Evolutionary conservation across 2,888 invertebrate genomes (phyloP).

Genomic region (Drosophila merina): DNA sequence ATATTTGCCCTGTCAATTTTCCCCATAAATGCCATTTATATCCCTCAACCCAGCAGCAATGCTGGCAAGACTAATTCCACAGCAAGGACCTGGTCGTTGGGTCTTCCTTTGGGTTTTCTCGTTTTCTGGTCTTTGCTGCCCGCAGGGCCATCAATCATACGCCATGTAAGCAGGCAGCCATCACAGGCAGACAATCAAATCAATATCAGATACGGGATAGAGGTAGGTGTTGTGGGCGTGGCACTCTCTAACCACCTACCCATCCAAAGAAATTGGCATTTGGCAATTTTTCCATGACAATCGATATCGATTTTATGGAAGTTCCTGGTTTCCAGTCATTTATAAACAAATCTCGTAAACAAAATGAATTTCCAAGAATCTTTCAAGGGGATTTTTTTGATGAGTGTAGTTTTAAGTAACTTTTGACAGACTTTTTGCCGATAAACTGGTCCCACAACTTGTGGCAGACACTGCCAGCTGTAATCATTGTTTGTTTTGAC

Average conservation of each 20-base stretch:
- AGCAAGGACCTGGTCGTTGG: constrained; percentile 1
- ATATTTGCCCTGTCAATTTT: constrained; percentile 72
- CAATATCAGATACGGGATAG: constrained; percentile 26
- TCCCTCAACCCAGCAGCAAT: constrained; percentile 37
- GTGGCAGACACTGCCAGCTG: constrained; percentile 27
- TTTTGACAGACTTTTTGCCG: constrained; percentile 14
- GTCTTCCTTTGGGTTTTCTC: constrained; percentile 14
- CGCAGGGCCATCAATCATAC: constrained; percentile 78
- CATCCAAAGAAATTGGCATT: too few species aligned
- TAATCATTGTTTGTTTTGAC: constrained; percentile 52
- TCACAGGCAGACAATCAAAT: constrained; percentile 40
- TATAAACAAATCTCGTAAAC: constrained; percentile 8
- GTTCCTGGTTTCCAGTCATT: constrained; percentile 18
- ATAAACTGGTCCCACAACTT: constrained; percentile 29
- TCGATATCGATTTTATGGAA: constrained; percentile 41
- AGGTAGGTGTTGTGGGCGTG: constrained; percentile 55
- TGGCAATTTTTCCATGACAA: too few species aligned
- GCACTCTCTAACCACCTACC: neutral
- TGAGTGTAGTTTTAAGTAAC: constrained; percentile 37
- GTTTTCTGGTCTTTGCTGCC: constrained; percentile 4
- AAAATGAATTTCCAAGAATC: constrained; percentile 27
- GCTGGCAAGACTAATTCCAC: constrained; percentile 62
- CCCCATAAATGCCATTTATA: constrained; percentile 68
- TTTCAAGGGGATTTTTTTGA: neutral
- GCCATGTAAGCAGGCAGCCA: constrained; percentile 67